Percentiles rank a stretch among this genome's conserved stretches.
Conservation (phyloP, 2,888 invertebrate genomes). For the Tipula unca region DNA sequence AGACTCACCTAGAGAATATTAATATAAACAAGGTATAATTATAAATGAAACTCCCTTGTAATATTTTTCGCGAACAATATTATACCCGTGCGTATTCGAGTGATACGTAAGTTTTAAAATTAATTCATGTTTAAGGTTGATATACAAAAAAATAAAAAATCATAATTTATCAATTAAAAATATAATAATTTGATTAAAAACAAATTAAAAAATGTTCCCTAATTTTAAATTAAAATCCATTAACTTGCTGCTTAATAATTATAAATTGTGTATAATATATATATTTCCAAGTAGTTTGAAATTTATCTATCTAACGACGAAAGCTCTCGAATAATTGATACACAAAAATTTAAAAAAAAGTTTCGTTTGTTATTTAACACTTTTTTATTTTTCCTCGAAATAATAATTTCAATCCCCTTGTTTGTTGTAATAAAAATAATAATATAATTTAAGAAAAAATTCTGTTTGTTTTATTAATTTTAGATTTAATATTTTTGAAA, state of each 20-base stretch:
- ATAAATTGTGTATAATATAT: background rate
- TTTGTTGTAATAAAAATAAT: background rate
- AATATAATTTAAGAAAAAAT: constrained; percentile 2
- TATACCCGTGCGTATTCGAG: too few relatives aligned
- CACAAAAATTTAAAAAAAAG: background rate
- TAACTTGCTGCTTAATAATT: background rate
- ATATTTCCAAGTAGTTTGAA: background rate
- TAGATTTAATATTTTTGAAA: background rate
- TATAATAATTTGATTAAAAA: background rate
- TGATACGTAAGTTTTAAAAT: background rate
- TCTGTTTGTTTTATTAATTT: background rate
- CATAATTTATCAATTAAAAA: background rate
- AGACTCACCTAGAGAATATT: too few relatives aligned
- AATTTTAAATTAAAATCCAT: background rate
- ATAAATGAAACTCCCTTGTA: too few relatives aligned
- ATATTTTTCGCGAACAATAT: too few relatives aligned
- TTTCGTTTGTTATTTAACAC: background rate
- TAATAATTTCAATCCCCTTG: background rate
- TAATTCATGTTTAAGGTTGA: background rate
- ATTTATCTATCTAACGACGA: background rate
- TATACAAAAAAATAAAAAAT: background rate
- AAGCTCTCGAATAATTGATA: background rate
- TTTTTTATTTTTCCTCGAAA: background rate
- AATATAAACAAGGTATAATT: too few relatives aligned
- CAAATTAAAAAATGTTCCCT: background rate